Evolutionary conservation across 2,888 invertebrate species (phyloP).

Genomic region (Cheilosia scutellata): DNA sequence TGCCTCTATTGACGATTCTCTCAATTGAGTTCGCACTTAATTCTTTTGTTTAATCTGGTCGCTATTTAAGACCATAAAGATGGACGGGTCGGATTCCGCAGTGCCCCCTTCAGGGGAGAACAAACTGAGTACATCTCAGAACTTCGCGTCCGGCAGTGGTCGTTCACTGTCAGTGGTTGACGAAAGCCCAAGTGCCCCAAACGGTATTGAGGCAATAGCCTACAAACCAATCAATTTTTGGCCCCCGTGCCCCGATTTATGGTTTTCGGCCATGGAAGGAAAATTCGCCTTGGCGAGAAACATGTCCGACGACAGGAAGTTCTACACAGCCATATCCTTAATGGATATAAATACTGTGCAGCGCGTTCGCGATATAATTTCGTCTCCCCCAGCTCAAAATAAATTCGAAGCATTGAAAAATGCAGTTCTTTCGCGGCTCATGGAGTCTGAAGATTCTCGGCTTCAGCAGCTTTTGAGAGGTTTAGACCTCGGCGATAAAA

Average conservation of each 20-base stretch:
- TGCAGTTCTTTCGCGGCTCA: not conserved
- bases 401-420: constrained; percentile 5
- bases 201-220: not conserved
- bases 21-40: too few relatives aligned
- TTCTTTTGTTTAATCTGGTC: too few relatives aligned
- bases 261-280: constrained; percentile 24
- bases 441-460: constrained; percentile 8
- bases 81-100: not conserved
- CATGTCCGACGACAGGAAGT: constrained; percentile 16
- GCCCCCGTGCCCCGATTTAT: constrained; percentile 11
- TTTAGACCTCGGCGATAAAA: not conserved
- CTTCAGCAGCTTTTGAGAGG: constrained; percentile 1
- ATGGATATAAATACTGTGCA: constrained; percentile 10
- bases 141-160: not conserved
- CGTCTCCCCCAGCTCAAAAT: not conserved
- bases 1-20: too few relatives aligned
- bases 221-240: constrained; percentile 2
- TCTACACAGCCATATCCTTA: constrained; percentile 1
- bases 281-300: not conserved
- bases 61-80: not conserved
- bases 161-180: not conserved
- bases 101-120: not conserved
- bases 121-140: not conserved
- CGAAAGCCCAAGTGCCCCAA: not conserved
- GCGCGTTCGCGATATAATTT: not conserved